phyloP scores from a whole-genome alignment of 2,888 invertebrate genomes.

The Esperia sulphurella region DNA sequence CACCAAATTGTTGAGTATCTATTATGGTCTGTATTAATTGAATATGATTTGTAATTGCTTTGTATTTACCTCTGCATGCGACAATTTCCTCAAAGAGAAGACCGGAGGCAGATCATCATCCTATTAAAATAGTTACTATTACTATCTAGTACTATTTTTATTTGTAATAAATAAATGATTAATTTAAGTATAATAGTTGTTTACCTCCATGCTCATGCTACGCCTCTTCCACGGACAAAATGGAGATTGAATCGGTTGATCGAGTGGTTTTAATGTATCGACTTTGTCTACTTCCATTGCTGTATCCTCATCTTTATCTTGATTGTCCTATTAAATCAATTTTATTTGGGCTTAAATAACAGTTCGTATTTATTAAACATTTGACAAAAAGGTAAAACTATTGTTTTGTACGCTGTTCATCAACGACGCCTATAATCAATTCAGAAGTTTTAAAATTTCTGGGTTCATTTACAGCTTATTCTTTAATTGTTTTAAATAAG shows the following conservation, averaged over 20 bases:
- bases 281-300: constrained; percentile 14
- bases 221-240: constrained; percentile 40
- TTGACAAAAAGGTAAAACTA: too few relatives aligned
- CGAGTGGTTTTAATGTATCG: constrained; percentile 22
- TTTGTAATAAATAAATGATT: not conserved
- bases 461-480: too few relatives aligned
- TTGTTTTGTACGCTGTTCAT: too few relatives aligned
- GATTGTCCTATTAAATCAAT: too few relatives aligned
- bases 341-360: too few relatives aligned
- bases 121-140: not conserved
- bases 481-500: too few relatives aligned
- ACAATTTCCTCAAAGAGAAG: not conserved
- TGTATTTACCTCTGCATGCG: constrained; percentile 2
- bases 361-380: too few relatives aligned
- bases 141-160: not conserved
- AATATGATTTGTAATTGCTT: not conserved
- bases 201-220: constrained; percentile 37
- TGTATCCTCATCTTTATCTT: constrained; percentile 1
- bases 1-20: not conserved
- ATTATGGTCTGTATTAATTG: not conserved
- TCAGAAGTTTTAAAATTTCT: too few relatives aligned
- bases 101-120: constrained; percentile 9
- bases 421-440: not conserved
- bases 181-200: not conserved
- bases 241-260: constrained; percentile 32